Base-by-base conservation (phyloP, 2,113 vertebrate genomes). In the Petroica traversi region DNA sequence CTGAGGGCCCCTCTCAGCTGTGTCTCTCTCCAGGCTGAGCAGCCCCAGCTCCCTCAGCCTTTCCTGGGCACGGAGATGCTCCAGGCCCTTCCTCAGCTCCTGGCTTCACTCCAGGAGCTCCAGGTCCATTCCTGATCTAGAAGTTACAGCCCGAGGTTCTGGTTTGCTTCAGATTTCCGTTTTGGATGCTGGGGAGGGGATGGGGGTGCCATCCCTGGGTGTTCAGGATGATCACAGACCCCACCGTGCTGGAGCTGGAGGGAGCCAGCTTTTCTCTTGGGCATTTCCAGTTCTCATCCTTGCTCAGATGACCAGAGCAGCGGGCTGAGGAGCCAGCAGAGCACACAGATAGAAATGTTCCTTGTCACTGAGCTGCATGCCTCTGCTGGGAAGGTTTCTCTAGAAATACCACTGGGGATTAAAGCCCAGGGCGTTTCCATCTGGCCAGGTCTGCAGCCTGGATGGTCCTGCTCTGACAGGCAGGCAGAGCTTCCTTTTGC, bases 341-440 rank as follows among this genome's bases (percentile, higher is more conserved):
- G 73, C 38, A 45, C 54, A 41, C 16, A 58, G 75, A 9, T 8
- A 40, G 9, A 80, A 67, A 71, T 38, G n/a, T 36, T 68, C 6
- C 49, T 34, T 81, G 69, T 55, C 81, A 88, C 51, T 58, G 22
- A 66, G 2, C n/a, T 63, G 40, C 40, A 31, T 86, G 43, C 74
- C 61, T 93, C 82, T 75, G 57, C 7, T 74, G 86, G 93, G 89
- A 79, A 85, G 92, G 78, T 79, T 92, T 87, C 93, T 85, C 41
- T 73, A 71, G 75, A 93, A 92, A 79, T 93, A 67, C 88, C 43
- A 5, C n/a, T 52, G 63, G 46, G 63, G 73, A 52, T 81, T 77
- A 36, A 58, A 77, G 46, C 28, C 28, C 82, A 63, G 74, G 69
- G 58, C 19, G 55, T 88, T 92, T 54, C 58, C 67, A 20, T 55